These are phyloP conservation scores for Prenolepis imparis DNA, from an alignment of 2,888 invertebrate genomes.

Conservation along the genomic window DNA sequence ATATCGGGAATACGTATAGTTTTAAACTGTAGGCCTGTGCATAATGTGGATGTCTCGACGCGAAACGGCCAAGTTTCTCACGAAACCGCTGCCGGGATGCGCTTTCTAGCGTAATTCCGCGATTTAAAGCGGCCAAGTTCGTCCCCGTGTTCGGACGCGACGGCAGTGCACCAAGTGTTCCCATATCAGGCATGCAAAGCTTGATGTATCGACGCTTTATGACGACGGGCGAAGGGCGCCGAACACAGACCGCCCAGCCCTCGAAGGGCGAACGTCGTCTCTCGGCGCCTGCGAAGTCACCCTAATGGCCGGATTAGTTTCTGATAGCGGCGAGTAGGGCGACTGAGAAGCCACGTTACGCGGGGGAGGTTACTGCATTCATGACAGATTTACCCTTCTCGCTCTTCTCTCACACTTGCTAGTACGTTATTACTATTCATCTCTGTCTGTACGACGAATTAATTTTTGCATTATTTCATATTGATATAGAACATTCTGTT, in stretches of 20 bases:
- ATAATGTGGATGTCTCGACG: constrained; percentile 33
- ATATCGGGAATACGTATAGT: background rate
- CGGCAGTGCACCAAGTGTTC: constrained; percentile 77
- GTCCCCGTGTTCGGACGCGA: constrained; percentile 51
- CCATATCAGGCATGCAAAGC: constrained; percentile 86
- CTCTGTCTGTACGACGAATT: background rate
- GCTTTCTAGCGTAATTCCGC: constrained; percentile 72
- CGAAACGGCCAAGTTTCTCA: constrained; percentile 63
- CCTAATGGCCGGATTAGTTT: constrained; percentile 85
- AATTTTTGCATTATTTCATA: background rate
- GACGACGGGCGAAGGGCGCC: constrained; percentile 78
- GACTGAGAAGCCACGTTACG: constrained; percentile 59
- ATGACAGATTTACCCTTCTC: constrained; percentile 66
- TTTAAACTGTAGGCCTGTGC: constrained; percentile 11
- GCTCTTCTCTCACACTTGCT: constrained; percentile 18
- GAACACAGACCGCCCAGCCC: constrained; percentile 85
- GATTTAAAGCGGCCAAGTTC: constrained; percentile 71
- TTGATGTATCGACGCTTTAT: constrained; percentile 86
- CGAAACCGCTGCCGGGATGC: constrained; percentile 54
- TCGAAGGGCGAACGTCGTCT: constrained; percentile 76
- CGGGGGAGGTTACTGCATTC: constrained; percentile 72
- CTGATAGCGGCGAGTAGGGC: constrained; percentile 73
- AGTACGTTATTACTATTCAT: constrained; percentile 68
- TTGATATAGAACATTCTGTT: background rate
- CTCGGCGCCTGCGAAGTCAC: constrained; percentile 80